Evolutionary conservation across 64 coral and sea anemone species (phyloP), one percentile per base, ranked within the genome.

Genomic region (Montipora sp.): DNA sequence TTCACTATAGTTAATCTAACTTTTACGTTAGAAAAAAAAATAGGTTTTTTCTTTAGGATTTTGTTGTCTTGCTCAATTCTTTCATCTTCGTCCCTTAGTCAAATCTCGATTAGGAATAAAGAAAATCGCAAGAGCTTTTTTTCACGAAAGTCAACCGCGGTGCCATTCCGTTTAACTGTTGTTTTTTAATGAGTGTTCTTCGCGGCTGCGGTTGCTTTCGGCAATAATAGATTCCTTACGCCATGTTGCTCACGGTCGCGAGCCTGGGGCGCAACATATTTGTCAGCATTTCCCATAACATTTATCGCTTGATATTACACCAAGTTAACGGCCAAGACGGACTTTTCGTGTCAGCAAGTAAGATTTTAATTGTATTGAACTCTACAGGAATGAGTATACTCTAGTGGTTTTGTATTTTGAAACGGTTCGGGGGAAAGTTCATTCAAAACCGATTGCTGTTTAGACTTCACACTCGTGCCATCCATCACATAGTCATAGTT

Each of bases 261-360:
- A 15, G 65, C 82, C 65, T 85, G 82, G 82, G 65, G 15, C 60
- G 22, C 13, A 68, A 50, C 47, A 65, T 85, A 50, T 69, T 85
- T 51, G 45, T 85, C 46, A 85, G 65, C 82, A 51, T 71, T 71
- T 70, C 16, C 7, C 12, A 6, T 36, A 71, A 85, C 82, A 50
- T 15, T 65, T 59, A 19, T 18, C 45, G 65, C 43, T 13, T n/a
- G 45, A 23, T 50, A 85, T 6, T 78, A 48, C 49, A 70, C 9
- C 45, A 72, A 71, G 44, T 18, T 45, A 85, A 48, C 14, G 4
- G 11, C 16, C 3, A 22, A 73, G 6, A 73, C 69, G 69, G 5
- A 22, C 69, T 24, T 73, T 21, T 75, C 73, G 73, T 23, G 44
- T 75, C 73, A 21, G 23, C 9, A 73, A 36, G 23, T 75, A 22